Conservation (phyloP, 2,888 invertebrate genomes). For the Aricia artaxerxes region DNA sequence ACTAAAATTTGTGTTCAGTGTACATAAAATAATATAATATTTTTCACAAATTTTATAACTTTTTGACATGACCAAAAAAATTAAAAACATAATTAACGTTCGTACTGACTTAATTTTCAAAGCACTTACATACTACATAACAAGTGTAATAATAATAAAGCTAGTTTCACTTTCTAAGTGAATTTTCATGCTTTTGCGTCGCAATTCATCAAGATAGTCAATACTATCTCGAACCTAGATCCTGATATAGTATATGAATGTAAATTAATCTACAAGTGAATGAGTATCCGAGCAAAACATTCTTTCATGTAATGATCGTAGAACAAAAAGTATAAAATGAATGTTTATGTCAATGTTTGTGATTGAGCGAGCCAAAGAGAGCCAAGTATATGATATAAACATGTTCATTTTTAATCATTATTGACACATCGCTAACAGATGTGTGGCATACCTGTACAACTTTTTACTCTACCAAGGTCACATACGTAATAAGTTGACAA, state of each 20-base stretch:
- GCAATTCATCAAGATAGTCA: not conserved
- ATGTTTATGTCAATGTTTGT: slow-evolving; percentile 11
- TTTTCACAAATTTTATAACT: too few species aligned
- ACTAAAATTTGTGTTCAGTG: not conserved
- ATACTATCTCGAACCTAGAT: not conserved
- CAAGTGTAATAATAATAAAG: not conserved
- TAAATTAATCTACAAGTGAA: slow-evolving; percentile 1
- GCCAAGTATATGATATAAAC: slow-evolving; percentile 35
- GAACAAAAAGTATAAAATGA: not conserved
- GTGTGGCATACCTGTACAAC: slow-evolving; percentile 47
- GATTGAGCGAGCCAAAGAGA: slow-evolving; percentile 7
- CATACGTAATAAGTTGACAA: not conserved
- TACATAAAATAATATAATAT: too few species aligned
- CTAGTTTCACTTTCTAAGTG: not conserved
- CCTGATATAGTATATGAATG: not conserved
- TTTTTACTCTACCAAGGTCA: slow-evolving; percentile 7
- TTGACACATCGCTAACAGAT: slow-evolving; percentile 39
- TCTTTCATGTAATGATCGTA: not conserved
- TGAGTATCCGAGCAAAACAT: not conserved
- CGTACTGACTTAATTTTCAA: not conserved
- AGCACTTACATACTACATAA: not conserved
- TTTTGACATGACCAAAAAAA: too few species aligned
- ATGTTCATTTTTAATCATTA: slow-evolving; percentile 37
- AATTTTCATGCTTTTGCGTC: not conserved
- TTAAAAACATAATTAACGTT: too few species aligned